phyloP scores from a whole-genome alignment of 2,113 vertebrate genomes.

The Xiphias gladius region DNA sequence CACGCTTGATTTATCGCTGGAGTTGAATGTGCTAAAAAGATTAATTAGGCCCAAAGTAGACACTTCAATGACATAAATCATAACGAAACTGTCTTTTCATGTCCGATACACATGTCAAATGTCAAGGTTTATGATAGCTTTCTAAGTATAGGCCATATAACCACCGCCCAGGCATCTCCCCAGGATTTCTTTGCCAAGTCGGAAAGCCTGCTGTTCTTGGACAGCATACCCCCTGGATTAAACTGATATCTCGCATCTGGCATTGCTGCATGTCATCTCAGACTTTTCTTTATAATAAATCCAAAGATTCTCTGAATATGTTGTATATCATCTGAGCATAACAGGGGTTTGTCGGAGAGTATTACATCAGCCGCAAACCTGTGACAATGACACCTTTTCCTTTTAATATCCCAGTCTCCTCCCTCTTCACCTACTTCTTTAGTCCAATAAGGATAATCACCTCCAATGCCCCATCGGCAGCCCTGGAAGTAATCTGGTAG shows the following conservation, averaged over 20 bases:
- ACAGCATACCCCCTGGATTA: conserved; percentile 76
- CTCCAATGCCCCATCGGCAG: neutral
- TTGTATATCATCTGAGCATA: conserved; percentile 18
- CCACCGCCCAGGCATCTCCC: conserved; percentile 68
- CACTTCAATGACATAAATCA: conserved; percentile 50
- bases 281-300: conserved; percentile 58
- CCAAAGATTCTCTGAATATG: conserved; percentile 41
- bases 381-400: conserved; percentile 46
- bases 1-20: conserved; percentile 49
- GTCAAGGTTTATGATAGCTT: conserved; percentile 78
- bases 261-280: conserved; percentile 57
- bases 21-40: conserved; percentile 57
- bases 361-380: conserved; percentile 55
- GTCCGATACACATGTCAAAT: conserved; percentile 75
- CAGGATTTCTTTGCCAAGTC: conserved; percentile 69
- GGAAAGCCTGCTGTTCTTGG: conserved; percentile 73
- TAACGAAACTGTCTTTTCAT: conserved; percentile 66
- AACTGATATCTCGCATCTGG: conserved; percentile 67
- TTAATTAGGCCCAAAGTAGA: conserved; percentile 61
- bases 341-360: conserved; percentile 17
- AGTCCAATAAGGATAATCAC: neutral
- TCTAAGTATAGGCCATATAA: conserved; percentile 80
- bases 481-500: neutral
- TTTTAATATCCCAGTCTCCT: conserved; percentile 26
- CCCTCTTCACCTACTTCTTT: conserved; percentile 2